Evolutionary conservation across 2,888 invertebrate species (phyloP), one percentile per base, ranked within the genome.

Genomic region (Heliconius erato): DNA sequence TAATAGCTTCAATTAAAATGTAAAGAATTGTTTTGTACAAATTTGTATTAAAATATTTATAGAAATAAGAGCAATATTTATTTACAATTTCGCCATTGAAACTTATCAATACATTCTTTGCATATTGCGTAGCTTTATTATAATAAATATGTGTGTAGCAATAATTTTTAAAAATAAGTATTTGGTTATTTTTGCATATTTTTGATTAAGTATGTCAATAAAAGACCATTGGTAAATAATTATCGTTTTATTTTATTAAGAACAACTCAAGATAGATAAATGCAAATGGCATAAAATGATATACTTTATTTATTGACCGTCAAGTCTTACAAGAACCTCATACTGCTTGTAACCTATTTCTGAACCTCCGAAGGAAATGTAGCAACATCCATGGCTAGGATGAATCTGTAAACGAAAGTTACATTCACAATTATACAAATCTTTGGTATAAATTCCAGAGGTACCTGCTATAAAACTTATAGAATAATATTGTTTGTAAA

Each of bases 341-440:
- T 95, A 95, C n/a, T 86, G 86, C 84, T 91, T 93, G 87, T 91
- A 91, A 1, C 91, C 63, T 32, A 92, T 85, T 88, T 96, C 96
- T 49, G 87, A 83, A 23, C 95, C 95, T n/a, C 92, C 90, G 77
- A 92, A 95, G 3, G 93, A 92, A 84, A 95, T 94, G 87, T 95
- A 95, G 82, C 91, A 90, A 83, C 94, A 93, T 63, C 92, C 91
- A 86, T 95, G 94, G 74, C 93, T 94, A 6, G 94, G 92, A 81
- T 95, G 95, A 23, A 95, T 90, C 95, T 95, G 88, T 26, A 88
- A 88, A 40, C 40, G 40, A 40, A 40, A 40, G 40, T 35, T 9
- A 35, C 9, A 35, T 35, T 3, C 9, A 35, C 9, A 35, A 35
- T 35, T 35, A 35, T 35, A 35, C 1, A 35, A 35, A 35, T 35